phyloP scores from a whole-genome alignment of 92 coral and sea anemone species.

The Meandrina meandrites region DNA sequence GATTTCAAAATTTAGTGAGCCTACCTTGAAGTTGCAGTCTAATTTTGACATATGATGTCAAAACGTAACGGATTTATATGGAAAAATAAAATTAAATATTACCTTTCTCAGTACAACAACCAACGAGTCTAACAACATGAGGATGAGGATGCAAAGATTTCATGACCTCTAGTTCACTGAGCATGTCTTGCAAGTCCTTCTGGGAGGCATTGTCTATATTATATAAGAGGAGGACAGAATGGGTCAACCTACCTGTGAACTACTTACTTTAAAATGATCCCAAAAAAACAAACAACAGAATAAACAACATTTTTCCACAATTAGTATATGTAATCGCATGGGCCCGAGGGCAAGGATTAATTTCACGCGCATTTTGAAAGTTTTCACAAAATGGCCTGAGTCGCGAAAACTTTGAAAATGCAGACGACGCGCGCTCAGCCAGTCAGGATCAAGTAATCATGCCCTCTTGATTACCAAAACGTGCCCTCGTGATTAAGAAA shows the following conservation, averaged over 20 bases:
- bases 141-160: conserved; percentile 20
- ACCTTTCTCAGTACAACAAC: conserved; percentile 3
- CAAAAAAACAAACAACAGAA: neutral
- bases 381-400: neutral
- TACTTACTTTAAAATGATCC: too few relatives aligned
- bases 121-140: conserved; percentile 5
- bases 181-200: conserved; percentile 19
- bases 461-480: too few relatives aligned
- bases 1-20: neutral
- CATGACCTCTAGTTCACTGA: conserved; percentile 14
- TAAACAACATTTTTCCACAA: too few relatives aligned
- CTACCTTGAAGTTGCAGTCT: neutral
- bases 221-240: neutral
- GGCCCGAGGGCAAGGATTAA: too few relatives aligned
- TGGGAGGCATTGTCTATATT: neutral
- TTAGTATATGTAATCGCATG: too few relatives aligned
- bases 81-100: neutral
- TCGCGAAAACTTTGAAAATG: too few relatives aligned
- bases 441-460: too few relatives aligned
- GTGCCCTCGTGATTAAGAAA: too few relatives aligned
- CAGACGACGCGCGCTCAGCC: too few relatives aligned
- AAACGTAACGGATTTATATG: too few relatives aligned
- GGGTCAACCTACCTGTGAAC: neutral
- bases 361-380: too few relatives aligned
- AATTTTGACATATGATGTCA: neutral